phyloP scores from a whole-genome alignment of 2,113 vertebrate species.

The human region GRCh38 chr22:48351501-48352000 shows the following conservation, averaged over 20 bases:
- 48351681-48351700: neutral
- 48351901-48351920: neutral
- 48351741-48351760: neutral
- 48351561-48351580: neutral
- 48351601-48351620: accelerated
- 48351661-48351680: neutral
- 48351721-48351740: neutral
- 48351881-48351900: too few species aligned
- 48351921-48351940: accelerated
- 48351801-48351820: neutral
- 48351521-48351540: neutral
- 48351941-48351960: neutral
- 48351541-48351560: too few species aligned
- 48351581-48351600: neutral
- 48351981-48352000: neutral
- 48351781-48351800: neutral
- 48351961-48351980: neutral
- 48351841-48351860: neutral
- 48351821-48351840: neutral
- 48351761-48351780: neutral
- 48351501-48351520: neutral
- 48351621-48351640: neutral
- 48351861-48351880: too few species aligned
- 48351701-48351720: neutral
- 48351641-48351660: neutral